phyloP scores from a whole-genome alignment of 1,140 invertebrate genomes.

The Argopecten irradians region DNA sequence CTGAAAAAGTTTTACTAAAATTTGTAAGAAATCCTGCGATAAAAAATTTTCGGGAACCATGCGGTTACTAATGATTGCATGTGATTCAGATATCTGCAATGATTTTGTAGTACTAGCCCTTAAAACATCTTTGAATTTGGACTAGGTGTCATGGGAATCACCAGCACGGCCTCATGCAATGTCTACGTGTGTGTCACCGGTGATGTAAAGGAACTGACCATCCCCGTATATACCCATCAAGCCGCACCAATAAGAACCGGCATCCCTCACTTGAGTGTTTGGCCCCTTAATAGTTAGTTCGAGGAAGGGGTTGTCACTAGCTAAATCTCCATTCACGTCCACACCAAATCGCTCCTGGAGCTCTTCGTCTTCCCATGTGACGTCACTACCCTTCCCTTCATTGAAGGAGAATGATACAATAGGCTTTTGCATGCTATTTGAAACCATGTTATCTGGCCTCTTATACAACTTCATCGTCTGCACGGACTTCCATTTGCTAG shows the following conservation, averaged over 20 bases:
- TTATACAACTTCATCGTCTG: neutral
- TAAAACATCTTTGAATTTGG: no score
- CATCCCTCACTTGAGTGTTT: neutral
- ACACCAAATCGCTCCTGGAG: neutral
- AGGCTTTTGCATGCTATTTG: neutral
- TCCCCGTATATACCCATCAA: neutral
- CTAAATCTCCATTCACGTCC: neutral
- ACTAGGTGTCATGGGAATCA: no score
- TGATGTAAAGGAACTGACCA: neutral
- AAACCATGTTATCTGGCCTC: neutral
- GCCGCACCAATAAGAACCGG: neutral
- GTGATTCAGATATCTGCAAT: no score
- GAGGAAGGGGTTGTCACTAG: neutral
- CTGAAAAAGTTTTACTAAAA: no score
- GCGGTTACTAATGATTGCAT: no score
- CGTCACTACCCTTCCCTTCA: neutral
- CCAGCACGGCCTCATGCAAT: neutral
- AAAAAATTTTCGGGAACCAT: no score
- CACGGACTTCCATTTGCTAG: neutral
- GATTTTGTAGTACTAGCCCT: no score
- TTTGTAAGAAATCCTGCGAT: no score
- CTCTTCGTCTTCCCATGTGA: neutral
- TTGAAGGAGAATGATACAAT: neutral
- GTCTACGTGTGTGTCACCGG: neutral
- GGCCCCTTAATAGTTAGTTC: neutral